Evolutionary conservation across 2,888 invertebrate genomes (phyloP).

Genomic region (Esperia sulphurella): DNA sequence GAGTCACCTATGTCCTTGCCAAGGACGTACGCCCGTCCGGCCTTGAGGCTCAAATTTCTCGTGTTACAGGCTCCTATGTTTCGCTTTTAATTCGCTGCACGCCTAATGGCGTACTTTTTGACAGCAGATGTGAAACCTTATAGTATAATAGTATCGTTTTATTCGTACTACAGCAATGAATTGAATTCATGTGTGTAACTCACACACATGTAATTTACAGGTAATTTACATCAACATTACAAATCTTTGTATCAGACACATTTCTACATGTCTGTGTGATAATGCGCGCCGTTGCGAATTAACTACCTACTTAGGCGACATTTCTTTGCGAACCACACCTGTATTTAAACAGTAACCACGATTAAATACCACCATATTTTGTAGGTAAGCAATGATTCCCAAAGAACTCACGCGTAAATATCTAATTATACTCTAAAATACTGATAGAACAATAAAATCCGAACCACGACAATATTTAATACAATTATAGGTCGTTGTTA

Average conservation of each 20-base stretch:
- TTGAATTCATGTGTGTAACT: too few species aligned
- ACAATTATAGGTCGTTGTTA: slow-evolving; percentile 31
- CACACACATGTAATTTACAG: too few species aligned
- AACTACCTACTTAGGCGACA: too few species aligned
- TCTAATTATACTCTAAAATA: slow-evolving; percentile 19
- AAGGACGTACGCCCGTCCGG: slow-evolving; percentile 37
- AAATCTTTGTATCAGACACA: neutral
- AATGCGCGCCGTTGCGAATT: slow-evolving; percentile 14
- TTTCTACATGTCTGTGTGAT: neutral
- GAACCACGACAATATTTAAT: slow-evolving; percentile 24
- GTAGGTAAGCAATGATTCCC: neutral
- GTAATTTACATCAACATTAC: neutral
- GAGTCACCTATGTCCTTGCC: slow-evolving; percentile 57
- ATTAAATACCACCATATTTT: neutral
- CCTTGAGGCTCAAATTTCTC: slow-evolving; percentile 24
- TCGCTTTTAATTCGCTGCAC: too few species aligned
- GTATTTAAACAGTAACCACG: too few species aligned
- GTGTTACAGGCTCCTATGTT: slow-evolving; percentile 9
- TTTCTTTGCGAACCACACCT: too few species aligned
- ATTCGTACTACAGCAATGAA: neutral
- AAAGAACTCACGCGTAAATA: slow-evolving; percentile 39
- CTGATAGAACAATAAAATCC: slow-evolving; percentile 24
- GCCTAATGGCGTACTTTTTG: too few species aligned
- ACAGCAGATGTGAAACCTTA: neutral
- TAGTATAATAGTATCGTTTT: neutral